Base-by-base conservation (phyloP, 2,888 invertebrate genomes). In the Tridacna crocea region DNA sequence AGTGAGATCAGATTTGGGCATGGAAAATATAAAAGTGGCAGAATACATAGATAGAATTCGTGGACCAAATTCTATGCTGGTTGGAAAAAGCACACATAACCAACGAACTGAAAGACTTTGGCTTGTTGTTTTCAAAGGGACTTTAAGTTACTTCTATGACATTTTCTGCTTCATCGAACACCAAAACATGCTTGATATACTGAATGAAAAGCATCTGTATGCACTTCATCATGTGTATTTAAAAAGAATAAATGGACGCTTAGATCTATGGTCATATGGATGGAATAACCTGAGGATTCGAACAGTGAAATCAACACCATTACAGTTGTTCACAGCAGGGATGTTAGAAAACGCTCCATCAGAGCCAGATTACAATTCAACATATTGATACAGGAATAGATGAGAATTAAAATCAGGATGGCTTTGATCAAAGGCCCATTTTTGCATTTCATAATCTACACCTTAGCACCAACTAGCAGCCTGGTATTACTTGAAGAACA, bases 111-210 rank as follows among this genome's bases (percentile, higher is more conserved):
- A 84, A 55, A 46, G 84, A 60, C 55, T 84, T 47, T 84, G 80
- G 84, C 58, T 78, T 15, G 80, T 81, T 73, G 76, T 78, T 19
- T 84, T 72, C 75, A 76, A 84, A 19, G 84, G 84, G 17, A 79
- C 81, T 11, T 58, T 84, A 10, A 58, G 70, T n/a, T 80, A 73
- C 26, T 84, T 55, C 61, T 79, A 84, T 79, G 66, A 76, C 26
- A 63, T 84, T 17, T 84, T 84, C 63, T 73, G 75, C 36, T 80
- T 66, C 55, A 27, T 80, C 27, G 84, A 84, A 68, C 78, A 84
- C 46, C 47, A 61, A 15, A 77, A 61, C 13, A 36, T 75, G 13
- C 76, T 81, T 8, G 81, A 79, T 48, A 26, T 73, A 15, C 22
- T 83, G 24, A 77, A 73, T 68, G 77, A 77, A 4, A 19, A 26